Percentiles rank a stretch among this genome's conserved stretches.
Evolutionary conservation across 2,888 invertebrate species (phyloP).

Genomic region (Arrhopalites spinosus): DNA sequence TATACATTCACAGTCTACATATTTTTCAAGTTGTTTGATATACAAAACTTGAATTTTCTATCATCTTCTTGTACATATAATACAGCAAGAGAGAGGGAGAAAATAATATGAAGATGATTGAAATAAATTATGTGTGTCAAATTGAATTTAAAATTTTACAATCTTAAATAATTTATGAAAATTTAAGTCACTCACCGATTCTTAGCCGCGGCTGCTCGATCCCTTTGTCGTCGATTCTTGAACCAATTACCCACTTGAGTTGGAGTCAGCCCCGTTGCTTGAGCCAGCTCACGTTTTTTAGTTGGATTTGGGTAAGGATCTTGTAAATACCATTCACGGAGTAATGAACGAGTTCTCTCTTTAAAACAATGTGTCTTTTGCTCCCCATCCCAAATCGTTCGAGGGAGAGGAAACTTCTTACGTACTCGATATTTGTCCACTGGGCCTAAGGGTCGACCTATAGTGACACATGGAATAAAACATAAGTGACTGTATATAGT

Average conservation of each 20-base stretch:
- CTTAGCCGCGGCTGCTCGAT: slow-evolving; percentile 91
- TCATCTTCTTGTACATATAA: too few species aligned
- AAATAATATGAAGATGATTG: not conserved
- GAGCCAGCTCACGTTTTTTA: slow-evolving; percentile 88
- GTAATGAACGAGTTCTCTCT: slow-evolving; percentile 63
- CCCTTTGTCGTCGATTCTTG: slow-evolving; percentile 84
- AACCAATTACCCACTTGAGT: slow-evolving; percentile 95
- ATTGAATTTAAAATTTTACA: not conserved
- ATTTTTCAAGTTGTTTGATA: too few species aligned
- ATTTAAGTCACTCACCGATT: slow-evolving; percentile 78
- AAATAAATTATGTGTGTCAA: not conserved
- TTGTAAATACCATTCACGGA: slow-evolving; percentile 78
- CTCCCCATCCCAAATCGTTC: slow-evolving; percentile 94
- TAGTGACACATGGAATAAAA: too few species aligned
- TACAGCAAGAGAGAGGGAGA: not conserved
- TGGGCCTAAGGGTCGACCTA: slow-evolving; percentile 88
- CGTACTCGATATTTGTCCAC: slow-evolving; percentile 92
- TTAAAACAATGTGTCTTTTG: slow-evolving; percentile 97
- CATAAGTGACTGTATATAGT: too few species aligned
- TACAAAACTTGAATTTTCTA: too few species aligned
- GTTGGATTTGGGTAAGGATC: slow-evolving; percentile 96
- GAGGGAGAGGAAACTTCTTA: slow-evolving; percentile 89
- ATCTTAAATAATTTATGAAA: not conserved
- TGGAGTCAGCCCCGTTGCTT: slow-evolving; percentile 87
- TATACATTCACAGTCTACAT: not conserved